Evolutionary conservation across 1,140 invertebrate genomes (phyloP).

Genomic region (Cherax quadricarinatus): DNA sequence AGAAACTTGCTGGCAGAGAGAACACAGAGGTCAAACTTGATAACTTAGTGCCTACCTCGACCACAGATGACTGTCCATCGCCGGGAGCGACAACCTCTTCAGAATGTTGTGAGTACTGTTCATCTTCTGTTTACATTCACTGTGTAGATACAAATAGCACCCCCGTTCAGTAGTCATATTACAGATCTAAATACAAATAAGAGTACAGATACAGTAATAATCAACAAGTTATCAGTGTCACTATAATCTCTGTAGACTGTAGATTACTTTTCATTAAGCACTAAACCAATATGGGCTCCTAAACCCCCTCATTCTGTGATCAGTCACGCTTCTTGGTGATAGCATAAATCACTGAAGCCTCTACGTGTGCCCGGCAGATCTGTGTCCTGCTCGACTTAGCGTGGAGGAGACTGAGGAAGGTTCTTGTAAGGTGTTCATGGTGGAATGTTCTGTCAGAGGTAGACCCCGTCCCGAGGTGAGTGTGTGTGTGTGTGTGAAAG

Average conservation of each 20-base stretch:
- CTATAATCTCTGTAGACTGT: too few relatives aligned
- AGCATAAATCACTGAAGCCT: not conserved
- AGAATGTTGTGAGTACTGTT: slow-evolving; percentile 7
- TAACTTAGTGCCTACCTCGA: not conserved
- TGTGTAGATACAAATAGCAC: too few relatives aligned
- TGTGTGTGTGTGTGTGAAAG: too few relatives aligned
- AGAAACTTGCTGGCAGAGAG: not conserved
- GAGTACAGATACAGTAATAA: too few relatives aligned
- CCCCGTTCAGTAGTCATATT: too few relatives aligned
- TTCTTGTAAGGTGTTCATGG: not conserved
- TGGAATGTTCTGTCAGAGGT: not conserved
- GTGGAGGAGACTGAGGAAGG: not conserved
- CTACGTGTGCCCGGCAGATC: not conserved
- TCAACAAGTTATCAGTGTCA: too few relatives aligned
- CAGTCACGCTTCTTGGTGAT: too few relatives aligned
- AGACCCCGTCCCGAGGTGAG: not conserved
- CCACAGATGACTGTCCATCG: not conserved
- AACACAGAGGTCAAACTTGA: not conserved
- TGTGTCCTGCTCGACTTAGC: not conserved
- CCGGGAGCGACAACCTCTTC: slow-evolving; percentile 1
- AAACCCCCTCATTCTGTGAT: too few relatives aligned
- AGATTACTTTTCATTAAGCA: too few relatives aligned
- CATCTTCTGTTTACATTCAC: too few relatives aligned
- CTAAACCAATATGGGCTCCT: not conserved
- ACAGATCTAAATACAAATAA: too few relatives aligned